Evolutionary conservation across 2,888 invertebrate species (phyloP).

Genomic region (Drosophila suboccidentalis): DNA sequence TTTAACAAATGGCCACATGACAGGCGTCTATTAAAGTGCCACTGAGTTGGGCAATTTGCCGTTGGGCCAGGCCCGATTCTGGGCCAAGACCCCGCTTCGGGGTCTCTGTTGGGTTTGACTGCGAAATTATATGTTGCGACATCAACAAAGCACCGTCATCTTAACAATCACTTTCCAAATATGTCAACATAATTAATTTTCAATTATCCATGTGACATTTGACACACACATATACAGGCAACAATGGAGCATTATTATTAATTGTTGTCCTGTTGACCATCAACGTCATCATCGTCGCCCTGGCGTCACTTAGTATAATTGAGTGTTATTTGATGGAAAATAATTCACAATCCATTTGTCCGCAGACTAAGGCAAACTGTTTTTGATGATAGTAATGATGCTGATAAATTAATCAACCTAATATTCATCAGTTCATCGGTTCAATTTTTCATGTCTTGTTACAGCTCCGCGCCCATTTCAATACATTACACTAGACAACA

Average conservation of each 20-base stretch:
- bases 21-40: conserved; percentile 59
- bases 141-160: conserved; percentile 57
- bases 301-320: conserved; percentile 75
- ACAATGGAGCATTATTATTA: conserved; percentile 66
- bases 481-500: conserved; percentile 8
- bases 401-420: conserved; percentile 69
- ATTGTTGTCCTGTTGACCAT: conserved; percentile 52
- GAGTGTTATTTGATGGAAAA: conserved; percentile 73
- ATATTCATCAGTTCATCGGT: conserved; percentile 29
- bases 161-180: conserved; percentile 77
- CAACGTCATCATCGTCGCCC: conserved; percentile 39
- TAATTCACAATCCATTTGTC: conserved; percentile 64
- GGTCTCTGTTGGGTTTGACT: conserved; percentile 17
- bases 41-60: conserved; percentile 52
- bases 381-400: conserved; percentile 63
- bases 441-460: conserved; percentile 50
- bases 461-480: not conserved
- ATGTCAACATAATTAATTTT: conserved; percentile 82
- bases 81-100: conserved; percentile 10
- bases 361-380: conserved; percentile 42
- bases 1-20: conserved; percentile 60
- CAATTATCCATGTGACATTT: conserved; percentile 73
- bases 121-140: conserved; percentile 59
- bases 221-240: conserved; percentile 15
- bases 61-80: conserved; percentile 23